Base-by-base conservation (phyloP, 1,140 invertebrate genomes). In the Anastrepha ludens region DNA sequence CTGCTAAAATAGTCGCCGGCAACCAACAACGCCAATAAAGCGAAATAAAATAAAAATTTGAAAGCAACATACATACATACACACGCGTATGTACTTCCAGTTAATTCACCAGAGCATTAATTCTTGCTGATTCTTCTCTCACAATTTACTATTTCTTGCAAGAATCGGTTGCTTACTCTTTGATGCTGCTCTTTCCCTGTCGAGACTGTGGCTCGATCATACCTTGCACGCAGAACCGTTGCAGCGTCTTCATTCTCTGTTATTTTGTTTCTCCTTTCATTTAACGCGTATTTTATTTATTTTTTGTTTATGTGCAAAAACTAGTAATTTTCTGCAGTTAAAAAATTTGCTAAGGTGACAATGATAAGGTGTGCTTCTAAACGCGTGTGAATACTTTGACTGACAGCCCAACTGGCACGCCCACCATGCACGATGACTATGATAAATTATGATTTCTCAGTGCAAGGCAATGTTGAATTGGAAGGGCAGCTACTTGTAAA, bases 311-410 rank as follows among this genome's bases (percentile, higher is more conserved):
- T 29, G 29, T 81, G 47, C 44, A 81, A 55, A 47, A 81, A 81
- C 74, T 81, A 55, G 74, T 55, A 81, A 81, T 81, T 81, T 81
- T 55, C 74, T 81, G 74, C 3, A 50, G 74, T 55, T 81, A 17
- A 81, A 81, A 55, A 81, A 29, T 81, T 81, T 55, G 17, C 74
- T 8, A 47, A 81, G 74, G 74, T 81, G 74, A 81, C 74, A 81
- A 81, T 81, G 74, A 55, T 81, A 81, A 81, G 74, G 74, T 81
- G 74, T 55, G n/a, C 74, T 81, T 55, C 47, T 17, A n/a, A 55
- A 55, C 74, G 74, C 74, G 74, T 81, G 74, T 81, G 44, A 81
- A 58, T 81, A 50, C 47, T 55, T 81, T 81, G 74, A 81, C 74
- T 81, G 74, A 81, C 74, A 81, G 47, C 74, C 17, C 20, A 81